Percentiles rank a stretch among this genome's conserved stretches.
Evolutionary conservation across 2,797 vertebrate species (phyloP).

Genomic region (Pipistrellus nathusii): DNA sequence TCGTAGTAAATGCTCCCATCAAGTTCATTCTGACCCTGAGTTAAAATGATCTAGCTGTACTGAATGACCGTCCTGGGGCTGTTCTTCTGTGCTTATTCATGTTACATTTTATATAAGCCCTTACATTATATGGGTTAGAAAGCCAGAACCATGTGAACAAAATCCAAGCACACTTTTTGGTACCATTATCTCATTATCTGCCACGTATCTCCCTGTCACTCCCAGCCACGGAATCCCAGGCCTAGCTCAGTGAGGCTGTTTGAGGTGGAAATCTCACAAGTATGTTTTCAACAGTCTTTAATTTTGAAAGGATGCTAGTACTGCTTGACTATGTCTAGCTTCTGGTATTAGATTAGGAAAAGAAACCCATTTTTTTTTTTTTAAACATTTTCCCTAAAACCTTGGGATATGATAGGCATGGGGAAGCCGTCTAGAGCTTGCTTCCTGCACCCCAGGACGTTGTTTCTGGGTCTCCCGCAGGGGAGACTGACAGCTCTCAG

Average conservation of each 20-base stretch:
- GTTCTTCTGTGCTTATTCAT: background rate
- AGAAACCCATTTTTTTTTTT: background rate
- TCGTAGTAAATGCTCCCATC: conserved; percentile 9
- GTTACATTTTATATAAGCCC: conserved; percentile 16
- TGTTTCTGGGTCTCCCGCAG: background rate
- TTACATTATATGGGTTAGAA: background rate
- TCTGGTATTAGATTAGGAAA: conserved; percentile 33
- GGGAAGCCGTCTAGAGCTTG: background rate
- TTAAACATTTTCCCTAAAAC: conserved; percentile 9
- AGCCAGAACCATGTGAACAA: background rate
- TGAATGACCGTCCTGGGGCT: background rate
- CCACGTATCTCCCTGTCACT: background rate
- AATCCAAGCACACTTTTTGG: background rate
- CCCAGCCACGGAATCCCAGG: background rate
- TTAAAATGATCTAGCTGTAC: conserved; percentile 1
- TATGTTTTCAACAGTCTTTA: background rate
- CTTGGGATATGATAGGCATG: background rate
- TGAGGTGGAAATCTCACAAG: background rate
- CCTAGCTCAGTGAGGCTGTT: background rate
- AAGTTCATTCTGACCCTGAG: conserved; percentile 11
- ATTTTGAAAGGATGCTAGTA: conserved; percentile 37
- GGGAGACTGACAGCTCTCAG: background rate
- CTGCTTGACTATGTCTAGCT: background rate
- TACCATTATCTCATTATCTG: background rate
- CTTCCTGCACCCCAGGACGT: background rate